These are phyloP conservation scores for Eilema caniola DNA, from an alignment of 2,888 invertebrate genomes.

Conservation along the genomic window DNA sequence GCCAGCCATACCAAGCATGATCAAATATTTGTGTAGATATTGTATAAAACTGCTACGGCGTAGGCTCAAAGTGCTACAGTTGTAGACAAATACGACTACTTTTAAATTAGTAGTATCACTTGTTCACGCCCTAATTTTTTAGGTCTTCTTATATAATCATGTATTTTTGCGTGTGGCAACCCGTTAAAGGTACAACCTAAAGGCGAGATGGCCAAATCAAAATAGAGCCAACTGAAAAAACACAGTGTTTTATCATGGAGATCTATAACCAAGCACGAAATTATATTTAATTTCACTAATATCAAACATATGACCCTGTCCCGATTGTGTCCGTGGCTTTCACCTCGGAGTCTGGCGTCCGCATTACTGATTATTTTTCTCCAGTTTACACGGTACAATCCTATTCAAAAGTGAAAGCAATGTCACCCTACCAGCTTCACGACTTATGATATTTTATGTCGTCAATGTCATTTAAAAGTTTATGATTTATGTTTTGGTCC, in stretches of 20 bases:
- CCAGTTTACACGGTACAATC: background rate
- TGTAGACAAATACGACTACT: background rate
- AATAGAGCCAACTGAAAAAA: too few relatives aligned
- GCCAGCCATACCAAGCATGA: background rate
- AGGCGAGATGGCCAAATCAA: background rate
- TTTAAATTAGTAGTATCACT: background rate
- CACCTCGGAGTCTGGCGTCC: too few relatives aligned
- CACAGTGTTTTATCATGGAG: too few relatives aligned
- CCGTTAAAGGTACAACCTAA: background rate
- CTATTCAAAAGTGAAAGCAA: background rate
- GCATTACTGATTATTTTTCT: too few relatives aligned
- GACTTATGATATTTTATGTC: constrained; percentile 44
- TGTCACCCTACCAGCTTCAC: constrained; percentile 40
- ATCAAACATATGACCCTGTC: too few relatives aligned
- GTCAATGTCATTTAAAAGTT: constrained; percentile 72
- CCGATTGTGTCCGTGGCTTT: too few relatives aligned
- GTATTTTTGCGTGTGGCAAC: background rate
- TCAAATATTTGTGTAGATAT: background rate
- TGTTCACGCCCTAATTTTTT: too few relatives aligned
- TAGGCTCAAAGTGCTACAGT: constrained; percentile 13
- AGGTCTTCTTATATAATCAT: too few relatives aligned
- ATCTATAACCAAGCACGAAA: too few relatives aligned
- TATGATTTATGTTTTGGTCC: constrained; percentile 70
- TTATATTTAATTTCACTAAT: too few relatives aligned
- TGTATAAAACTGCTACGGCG: constrained; percentile 15